These are phyloP conservation scores for Cerceris rybyensis DNA, from an alignment of 2,888 invertebrate genomes.

Conservation along the genomic window DNA sequence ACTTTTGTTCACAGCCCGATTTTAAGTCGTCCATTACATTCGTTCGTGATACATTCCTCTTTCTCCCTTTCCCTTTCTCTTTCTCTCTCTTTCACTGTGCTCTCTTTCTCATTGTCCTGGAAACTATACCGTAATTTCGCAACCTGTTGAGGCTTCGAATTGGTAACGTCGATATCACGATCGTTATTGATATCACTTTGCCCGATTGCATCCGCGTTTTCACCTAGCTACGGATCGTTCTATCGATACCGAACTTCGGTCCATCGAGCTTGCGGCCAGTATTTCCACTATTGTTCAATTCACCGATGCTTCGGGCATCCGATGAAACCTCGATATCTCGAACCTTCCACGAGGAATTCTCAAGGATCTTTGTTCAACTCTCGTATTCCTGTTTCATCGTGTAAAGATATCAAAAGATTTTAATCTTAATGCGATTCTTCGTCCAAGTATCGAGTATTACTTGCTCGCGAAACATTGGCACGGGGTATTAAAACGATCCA, in stretches of 20 bases:
- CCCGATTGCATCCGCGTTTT: slow-evolving; percentile 27
- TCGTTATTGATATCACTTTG: slow-evolving; percentile 32
- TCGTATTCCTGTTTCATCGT: too few relatives aligned
- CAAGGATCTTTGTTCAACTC: too few relatives aligned
- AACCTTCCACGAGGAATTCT: too few relatives aligned
- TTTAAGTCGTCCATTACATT: not conserved
- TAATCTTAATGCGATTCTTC: too few relatives aligned
- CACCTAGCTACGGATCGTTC: not conserved
- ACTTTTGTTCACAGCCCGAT: not conserved
- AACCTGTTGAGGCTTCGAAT: slow-evolving; percentile 36
- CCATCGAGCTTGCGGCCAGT: not conserved
- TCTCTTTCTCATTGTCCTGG: slow-evolving; percentile 8
- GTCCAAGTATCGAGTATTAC: too few relatives aligned
- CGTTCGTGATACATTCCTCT: not conserved
- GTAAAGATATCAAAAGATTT: too few relatives aligned
- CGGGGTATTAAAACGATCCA: too few relatives aligned
- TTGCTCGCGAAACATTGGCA: too few relatives aligned
- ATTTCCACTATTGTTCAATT: not conserved
- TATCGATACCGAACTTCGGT: not conserved
- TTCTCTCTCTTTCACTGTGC: not conserved
- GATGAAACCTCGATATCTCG: too few relatives aligned
- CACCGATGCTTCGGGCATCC: too few relatives aligned
- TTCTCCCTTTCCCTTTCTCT: not conserved
- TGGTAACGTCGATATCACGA: slow-evolving; percentile 26
- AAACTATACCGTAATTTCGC: slow-evolving; percentile 34